Evolutionary conservation across 1,140 invertebrate species (phyloP).

Genomic region (Camponotus pennsylvanicus): DNA sequence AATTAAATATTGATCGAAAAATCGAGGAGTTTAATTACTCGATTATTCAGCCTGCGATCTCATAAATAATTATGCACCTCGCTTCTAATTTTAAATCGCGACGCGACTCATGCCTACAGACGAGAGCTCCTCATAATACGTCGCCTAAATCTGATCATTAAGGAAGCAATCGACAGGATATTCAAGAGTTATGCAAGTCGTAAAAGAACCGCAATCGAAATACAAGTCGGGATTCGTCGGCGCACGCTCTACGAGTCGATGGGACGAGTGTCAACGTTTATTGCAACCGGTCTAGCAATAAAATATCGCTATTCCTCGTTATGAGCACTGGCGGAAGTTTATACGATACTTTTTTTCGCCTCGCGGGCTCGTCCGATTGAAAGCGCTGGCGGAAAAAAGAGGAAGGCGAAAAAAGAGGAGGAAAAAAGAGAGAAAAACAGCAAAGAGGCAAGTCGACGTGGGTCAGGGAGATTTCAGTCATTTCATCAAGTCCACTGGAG

Average conservation of each 20-base stretch:
- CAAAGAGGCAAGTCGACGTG: neutral
- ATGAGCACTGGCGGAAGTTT: constrained; percentile 27
- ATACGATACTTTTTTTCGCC: neutral
- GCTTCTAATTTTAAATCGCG: neutral
- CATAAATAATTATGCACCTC: neutral
- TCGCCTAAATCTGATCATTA: neutral
- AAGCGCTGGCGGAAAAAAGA: neutral
- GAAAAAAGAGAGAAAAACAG: neutral
- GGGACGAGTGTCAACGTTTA: constrained; percentile 20
- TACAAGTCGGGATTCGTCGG: constrained; percentile 11
- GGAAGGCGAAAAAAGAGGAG: too few species aligned
- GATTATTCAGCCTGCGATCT: neutral
- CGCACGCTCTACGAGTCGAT: constrained; percentile 16
- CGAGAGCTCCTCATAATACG: too few species aligned
- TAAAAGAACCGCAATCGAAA: constrained; percentile 36
- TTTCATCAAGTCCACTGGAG: constrained; percentile 46
- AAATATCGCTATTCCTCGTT: constrained; percentile 48
- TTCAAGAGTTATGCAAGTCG: neutral
- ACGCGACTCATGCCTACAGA: neutral
- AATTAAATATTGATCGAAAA: neutral
- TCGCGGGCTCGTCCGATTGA: neutral
- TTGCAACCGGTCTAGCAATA: constrained; percentile 20
- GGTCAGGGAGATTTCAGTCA: constrained; percentile 18
- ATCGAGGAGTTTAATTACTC: neutral
- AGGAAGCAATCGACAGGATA: constrained; percentile 7